Conservation (phyloP, 2,797 vertebrate genomes). For the Aselliscus stoliczkanus region DNA sequence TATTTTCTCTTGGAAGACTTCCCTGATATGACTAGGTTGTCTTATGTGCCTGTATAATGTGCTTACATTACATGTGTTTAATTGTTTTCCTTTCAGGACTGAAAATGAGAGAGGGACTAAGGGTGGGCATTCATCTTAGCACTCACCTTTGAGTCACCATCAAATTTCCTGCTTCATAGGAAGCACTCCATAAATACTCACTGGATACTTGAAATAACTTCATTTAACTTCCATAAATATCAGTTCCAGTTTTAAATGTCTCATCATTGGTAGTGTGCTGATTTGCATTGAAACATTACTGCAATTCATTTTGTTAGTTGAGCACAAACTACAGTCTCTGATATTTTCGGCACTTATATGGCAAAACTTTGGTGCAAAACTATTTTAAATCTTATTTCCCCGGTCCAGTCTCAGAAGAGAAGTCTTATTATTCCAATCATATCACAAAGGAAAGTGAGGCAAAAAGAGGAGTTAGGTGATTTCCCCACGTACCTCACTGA, state of each 20-base stretch:
- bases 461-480: conserved; percentile 3
- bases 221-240: conserved; percentile 47
- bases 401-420: neutral
- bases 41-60: neutral
- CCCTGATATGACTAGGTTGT: neutral
- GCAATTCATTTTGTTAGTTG: conserved; percentile 42
- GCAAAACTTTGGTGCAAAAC: conserved; percentile 11
- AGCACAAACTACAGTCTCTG: conserved; percentile 38
- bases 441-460: conserved; percentile 34
- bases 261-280: neutral
- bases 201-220: conserved; percentile 15
- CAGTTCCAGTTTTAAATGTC: conserved; percentile 41
- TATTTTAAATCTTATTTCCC: conserved; percentile 8
- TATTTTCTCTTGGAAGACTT: neutral
- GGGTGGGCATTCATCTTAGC: neutral
- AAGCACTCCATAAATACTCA: conserved; percentile 14
- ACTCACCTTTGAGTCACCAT: conserved; percentile 10
- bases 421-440: neutral
- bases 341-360: conserved; percentile 15
- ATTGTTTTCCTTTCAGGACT: neutral
- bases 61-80: neutral
- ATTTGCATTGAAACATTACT: conserved; percentile 24
- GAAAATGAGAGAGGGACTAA: neutral
- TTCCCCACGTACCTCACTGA: neutral
- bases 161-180: neutral